Evolutionary conservation across 2,113 vertebrate genomes (phyloP).

Genomic region (Cathartes aura): DNA sequence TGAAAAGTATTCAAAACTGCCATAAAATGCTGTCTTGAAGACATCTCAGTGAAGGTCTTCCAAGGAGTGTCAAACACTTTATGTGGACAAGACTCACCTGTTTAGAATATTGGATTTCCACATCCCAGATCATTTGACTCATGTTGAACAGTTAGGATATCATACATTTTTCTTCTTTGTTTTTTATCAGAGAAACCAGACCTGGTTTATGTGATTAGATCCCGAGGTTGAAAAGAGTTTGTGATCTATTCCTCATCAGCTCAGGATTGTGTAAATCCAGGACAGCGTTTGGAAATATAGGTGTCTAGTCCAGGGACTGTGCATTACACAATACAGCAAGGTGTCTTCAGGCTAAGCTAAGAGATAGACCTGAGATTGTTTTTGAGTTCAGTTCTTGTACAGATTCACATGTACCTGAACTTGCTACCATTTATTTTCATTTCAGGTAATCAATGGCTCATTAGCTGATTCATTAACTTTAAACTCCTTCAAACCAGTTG

Average conservation of each 20-base stretch:
- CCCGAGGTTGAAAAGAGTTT: not conserved
- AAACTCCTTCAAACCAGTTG: not conserved
- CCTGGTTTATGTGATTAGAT: not conserved
- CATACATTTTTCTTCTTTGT: not conserved
- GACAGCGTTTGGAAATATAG: not conserved
- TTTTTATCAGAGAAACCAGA: not conserved
- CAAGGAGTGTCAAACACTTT: not conserved
- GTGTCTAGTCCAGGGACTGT: not conserved
- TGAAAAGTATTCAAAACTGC: not conserved
- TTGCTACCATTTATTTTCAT: not conserved
- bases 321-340: not conserved
- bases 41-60: not conserved
- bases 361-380: not conserved
- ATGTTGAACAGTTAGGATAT: not conserved
- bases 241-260: not conserved
- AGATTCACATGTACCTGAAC: not conserved
- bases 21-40: not conserved
- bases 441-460: not conserved
- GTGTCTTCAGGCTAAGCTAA: not conserved
- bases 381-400: not conserved
- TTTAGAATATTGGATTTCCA: not conserved
- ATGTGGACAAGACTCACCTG: not conserved
- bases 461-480: not conserved
- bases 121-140: not conserved
- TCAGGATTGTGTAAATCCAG: not conserved